A percentile compares a stretch with the other conserved stretches of the same genome.
phyloP scores from a whole-genome alignment of 2,113 vertebrate species.

The Bungarus multicinctus region DNA sequence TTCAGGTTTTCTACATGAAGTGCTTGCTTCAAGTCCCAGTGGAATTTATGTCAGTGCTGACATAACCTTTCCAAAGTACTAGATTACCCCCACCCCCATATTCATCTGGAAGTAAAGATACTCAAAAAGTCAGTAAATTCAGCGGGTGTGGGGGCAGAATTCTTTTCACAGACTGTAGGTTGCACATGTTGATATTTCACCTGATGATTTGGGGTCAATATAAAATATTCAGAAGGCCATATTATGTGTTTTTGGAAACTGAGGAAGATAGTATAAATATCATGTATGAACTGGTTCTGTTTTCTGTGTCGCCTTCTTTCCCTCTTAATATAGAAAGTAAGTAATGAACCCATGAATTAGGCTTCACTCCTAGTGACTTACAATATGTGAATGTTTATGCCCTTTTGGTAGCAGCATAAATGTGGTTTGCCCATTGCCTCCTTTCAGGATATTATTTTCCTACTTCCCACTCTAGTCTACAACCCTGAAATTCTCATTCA shows the following conservation, averaged over 20 bases:
- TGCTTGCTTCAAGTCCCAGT: not conserved
- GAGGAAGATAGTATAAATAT: not conserved
- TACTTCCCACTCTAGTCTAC: not conserved
- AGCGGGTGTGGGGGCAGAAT: not conserved
- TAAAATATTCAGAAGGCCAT: not conserved
- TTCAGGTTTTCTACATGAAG: not conserved
- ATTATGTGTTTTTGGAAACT: not conserved
- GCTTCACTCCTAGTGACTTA: not conserved
- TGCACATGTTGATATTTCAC: not conserved
- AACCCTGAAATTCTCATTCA: not conserved
- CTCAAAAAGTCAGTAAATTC: not conserved
- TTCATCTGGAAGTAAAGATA: not conserved
- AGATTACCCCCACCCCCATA: fast-evolving
- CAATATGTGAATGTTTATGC: not conserved
- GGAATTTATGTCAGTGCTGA: not conserved
- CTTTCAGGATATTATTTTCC: not conserved
- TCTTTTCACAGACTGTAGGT: not conserved
- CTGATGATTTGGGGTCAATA: not conserved
- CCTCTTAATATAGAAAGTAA: not conserved
- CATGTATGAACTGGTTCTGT: not conserved
- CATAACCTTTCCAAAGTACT: not conserved
- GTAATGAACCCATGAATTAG: not conserved
- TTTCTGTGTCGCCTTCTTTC: not conserved
- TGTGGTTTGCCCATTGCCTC: not conserved
- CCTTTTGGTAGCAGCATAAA: not conserved